A percentile compares a stretch with the other conserved stretches of the same genome.
Evolutionary conservation across 2,888 invertebrate species (phyloP).

Genomic region (Listrodromus nycthemerus): DNA sequence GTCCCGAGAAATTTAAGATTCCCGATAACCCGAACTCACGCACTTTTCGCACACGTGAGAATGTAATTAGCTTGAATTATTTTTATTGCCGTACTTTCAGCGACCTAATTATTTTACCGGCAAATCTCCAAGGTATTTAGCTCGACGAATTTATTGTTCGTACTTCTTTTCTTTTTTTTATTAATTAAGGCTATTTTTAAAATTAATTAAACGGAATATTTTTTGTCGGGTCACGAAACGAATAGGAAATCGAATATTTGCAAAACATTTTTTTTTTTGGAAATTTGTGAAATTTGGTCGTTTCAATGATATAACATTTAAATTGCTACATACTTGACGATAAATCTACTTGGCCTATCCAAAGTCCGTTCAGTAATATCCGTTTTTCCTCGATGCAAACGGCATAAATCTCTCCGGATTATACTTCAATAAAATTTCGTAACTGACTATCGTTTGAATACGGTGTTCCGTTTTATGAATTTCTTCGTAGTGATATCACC

Average conservation of each 20-base stretch:
- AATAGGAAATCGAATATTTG: not conserved
- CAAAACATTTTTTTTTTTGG: not conserved
- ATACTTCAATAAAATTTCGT: not conserved
- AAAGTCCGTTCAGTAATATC: too few relatives aligned
- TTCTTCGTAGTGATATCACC: not conserved
- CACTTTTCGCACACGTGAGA: conserved; percentile 46
- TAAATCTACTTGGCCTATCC: too few relatives aligned
- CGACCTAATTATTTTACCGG: conserved; percentile 35
- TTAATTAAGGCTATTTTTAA: not conserved
- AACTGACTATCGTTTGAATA: not conserved
- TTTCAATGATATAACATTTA: not conserved
- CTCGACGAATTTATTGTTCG: not conserved
- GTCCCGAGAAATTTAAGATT: conserved; percentile 47
- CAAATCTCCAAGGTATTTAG: not conserved
- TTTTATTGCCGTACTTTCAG: conserved; percentile 9
- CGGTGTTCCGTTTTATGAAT: conserved; percentile 23
- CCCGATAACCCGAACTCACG: conserved; percentile 37
- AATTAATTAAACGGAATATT: too few relatives aligned
- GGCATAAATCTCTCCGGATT: not conserved
- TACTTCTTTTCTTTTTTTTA: not conserved
- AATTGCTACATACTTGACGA: not conserved
- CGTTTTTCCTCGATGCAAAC: not conserved
- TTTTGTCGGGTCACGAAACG: not conserved
- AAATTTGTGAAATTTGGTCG: not conserved
- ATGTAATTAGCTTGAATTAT: conserved; percentile 41